phyloP scores from a whole-genome alignment of 2,113 vertebrate species.

The Podilymbus podiceps region DNA sequence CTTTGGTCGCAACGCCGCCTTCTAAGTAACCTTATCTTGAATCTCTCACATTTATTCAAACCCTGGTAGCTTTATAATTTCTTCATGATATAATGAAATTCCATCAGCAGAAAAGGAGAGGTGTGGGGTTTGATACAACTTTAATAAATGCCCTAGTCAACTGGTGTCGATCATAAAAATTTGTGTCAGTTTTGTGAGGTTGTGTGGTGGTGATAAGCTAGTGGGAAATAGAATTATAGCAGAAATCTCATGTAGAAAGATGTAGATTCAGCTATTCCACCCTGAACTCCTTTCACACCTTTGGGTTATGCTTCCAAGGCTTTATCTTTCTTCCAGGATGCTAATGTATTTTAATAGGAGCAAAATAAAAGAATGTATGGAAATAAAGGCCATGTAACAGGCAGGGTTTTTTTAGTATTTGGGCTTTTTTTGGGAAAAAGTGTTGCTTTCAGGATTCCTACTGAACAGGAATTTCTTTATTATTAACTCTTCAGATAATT shows the following conservation, averaged over 20 bases:
- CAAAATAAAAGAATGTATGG: neutral
- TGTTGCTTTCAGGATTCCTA: neutral
- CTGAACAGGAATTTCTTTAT: neutral
- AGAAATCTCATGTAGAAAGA: neutral
- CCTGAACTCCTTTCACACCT: neutral
- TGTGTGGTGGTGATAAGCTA: neutral
- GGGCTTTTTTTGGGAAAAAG: neutral
- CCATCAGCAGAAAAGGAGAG: neutral
- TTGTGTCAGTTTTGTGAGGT: neutral
- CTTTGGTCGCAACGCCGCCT: neutral
- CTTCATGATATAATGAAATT: neutral
- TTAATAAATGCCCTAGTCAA: neutral
- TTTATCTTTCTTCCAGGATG: neutral
- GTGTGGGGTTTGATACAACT: neutral
- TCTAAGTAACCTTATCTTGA: neutral
- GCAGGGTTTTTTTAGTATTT: neutral
- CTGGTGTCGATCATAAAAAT: neutral
- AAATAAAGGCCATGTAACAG: neutral
- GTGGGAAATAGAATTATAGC: neutral
- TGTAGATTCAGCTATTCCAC: neutral
- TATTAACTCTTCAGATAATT: neutral
- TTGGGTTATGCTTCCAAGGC: neutral
- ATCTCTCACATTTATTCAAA: neutral
- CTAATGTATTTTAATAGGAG: neutral
- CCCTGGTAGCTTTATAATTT: neutral